Evolutionary conservation across 2,888 invertebrate species (phyloP), one percentile per base, ranked within the genome.

Genomic region (Oscheius onirici): DNA sequence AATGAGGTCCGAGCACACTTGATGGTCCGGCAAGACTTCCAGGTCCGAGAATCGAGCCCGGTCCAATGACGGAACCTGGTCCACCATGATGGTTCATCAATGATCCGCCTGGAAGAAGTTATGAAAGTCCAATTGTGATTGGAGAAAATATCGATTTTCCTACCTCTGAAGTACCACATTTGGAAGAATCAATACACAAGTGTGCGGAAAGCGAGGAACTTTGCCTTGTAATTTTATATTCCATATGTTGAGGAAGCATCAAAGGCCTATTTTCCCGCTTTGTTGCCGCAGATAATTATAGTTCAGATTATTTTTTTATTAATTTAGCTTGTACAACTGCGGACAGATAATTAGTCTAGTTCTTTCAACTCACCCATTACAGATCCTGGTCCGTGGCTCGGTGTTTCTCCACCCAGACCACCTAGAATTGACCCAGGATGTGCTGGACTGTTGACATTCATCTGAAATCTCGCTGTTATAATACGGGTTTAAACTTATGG

Each of bases 41-140:
- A 2, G 81, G 78, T 22, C 76, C 77, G 1, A 77, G 24, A 49
- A 78, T 72, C 22, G 80, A 78, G 28, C 72, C 73, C 10, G 81
- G 81, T 26, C 79, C 79, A 43, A 81, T 70, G 1, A 84, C 76
- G 3, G 82, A 83, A 5, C 78, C 78, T 11, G 83, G 85, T 11
- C 82, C 82, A 52, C 24, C 41, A 40, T 73, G 69, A 20, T 72
- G 75, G 15, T 73, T 78, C 34, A 78, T 52, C 15, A 78, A 43
- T 0, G 78, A 78, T 1, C 63, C 49, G 17, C 68, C 70, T 70
- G 43, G 22, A 52, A 46, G n/a, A n/a, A n/a, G n/a, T n/a, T n/a
- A n/a, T n/a, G n/a, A n/a, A 15, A 24, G 8, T 11, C 10, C n/a
- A 24, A 11, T 10, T 24, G 10, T 41, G 10, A 17, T 61, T 5